A percentile compares a stretch with the other conserved stretches of the same genome.
These are phyloP conservation scores for Piliocolobus tephrosceles DNA, from an alignment of 2,113 vertebrate genomes.

Conservation along the genomic window DNA sequence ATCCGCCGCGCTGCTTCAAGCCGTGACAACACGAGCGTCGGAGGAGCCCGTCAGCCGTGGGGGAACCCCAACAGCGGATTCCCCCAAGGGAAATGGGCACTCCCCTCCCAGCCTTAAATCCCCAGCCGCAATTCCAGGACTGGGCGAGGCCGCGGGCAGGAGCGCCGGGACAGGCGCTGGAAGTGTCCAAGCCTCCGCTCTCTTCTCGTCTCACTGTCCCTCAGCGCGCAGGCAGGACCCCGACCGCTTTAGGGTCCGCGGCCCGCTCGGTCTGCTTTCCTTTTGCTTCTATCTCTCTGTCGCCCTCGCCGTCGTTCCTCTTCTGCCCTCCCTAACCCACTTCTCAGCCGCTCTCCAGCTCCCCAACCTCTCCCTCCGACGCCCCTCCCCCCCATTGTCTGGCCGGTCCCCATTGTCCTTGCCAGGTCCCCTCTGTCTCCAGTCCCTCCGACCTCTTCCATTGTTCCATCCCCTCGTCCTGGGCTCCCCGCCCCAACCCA, in stretches of 20 bases:
- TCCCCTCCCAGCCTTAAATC: background rate
- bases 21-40: background rate
- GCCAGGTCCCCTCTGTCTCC: conserved; percentile 52
- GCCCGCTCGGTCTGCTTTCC: background rate
- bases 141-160: conserved; percentile 40
- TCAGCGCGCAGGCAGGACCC: background rate
- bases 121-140: background rate
- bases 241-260: background rate
- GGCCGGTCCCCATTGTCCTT: conserved; percentile 74
- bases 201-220: background rate
- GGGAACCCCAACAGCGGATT: background rate
- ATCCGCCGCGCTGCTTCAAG: background rate
- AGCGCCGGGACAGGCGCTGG: conserved; percentile 4
- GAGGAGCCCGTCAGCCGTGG: background rate
- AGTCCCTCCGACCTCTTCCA: conserved; percentile 20
- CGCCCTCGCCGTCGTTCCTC: background rate
- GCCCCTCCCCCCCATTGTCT: conserved; percentile 75
- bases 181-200: background rate
- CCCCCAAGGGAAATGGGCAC: conserved; percentile 1
- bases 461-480: conserved; percentile 30
- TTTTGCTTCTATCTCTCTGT: background rate
- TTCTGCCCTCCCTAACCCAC: background rate
- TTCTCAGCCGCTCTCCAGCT: conserved; percentile 1
- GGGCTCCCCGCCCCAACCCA: background rate
- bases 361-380: conserved; percentile 8